Evolutionary conservation across 2,113 vertebrate species (phyloP), one percentile per base, ranked within the genome.

Genomic region (Lophochroa leadbeateri): DNA sequence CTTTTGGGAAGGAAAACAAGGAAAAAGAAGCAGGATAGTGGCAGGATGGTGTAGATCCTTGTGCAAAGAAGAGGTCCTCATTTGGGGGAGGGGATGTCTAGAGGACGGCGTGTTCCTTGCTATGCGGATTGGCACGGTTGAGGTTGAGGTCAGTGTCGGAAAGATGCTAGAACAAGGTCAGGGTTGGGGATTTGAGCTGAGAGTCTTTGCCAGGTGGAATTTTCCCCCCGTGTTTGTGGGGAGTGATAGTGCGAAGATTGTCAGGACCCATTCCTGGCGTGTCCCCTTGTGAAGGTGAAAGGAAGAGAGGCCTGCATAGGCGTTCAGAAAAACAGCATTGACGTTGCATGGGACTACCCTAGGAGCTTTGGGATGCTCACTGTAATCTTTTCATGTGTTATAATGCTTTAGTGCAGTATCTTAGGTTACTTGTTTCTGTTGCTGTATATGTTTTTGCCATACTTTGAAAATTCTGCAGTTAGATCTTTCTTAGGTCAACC

Each of bases 381-480:
- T 27, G 0, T n/a, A 24, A 5, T 37, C 0, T 6, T 33, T 2
- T 1, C 10, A 8, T 9, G 4, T 7, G 1, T 5, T 57, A 35
- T 7, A 15, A 23, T 35, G 21, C 10, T 20, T 58, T n/a, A 10
- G 13, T n/a, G 13, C 2, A 0, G 15, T 60, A 8, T 7, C 0
- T 1, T 1, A 16, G 4, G 0, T 5, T 7, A 35, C 18, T 13
- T 28, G 25, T n/a, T 21, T 14, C 3, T 35, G 3, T 3, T 37
- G 0, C 25, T 0, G 0, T 4, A 0, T 47, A 1, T 28, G 0
- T 39, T 28, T 1, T 33, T 44, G 3, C 2, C 1, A 1, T 20
- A 3, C 2, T 60, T 24, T 1, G 13, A 65, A 7, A 58, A 3
- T 25, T 6, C 2, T 37, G 7, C 11, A 25, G 4, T 6, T 35